These are phyloP conservation scores for Plecotus auritus DNA, from an alignment of 2,113 vertebrate genomes.

Conservation along the genomic window DNA sequence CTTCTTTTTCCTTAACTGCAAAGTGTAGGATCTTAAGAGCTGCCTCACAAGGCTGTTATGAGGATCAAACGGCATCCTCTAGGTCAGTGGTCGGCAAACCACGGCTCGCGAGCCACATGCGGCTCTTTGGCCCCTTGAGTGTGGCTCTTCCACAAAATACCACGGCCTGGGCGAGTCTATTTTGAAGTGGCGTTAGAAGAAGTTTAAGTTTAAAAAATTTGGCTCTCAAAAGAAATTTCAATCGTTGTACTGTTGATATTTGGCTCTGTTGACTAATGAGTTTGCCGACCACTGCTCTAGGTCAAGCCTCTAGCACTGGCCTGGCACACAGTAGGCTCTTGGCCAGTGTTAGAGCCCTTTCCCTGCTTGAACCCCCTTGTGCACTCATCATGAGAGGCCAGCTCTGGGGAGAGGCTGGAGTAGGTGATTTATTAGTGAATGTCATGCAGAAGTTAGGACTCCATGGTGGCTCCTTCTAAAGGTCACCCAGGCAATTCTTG, in stretches of 20 bases:
- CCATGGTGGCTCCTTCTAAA: neutral
- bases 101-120: no score
- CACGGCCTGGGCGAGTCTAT: no score
- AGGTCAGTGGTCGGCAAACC: neutral
- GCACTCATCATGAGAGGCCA: neutral
- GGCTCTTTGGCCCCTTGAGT: no score
- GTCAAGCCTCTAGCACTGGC: neutral
- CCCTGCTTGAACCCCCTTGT: neutral
- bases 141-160: no score
- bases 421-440: neutral
- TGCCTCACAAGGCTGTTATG: neutral
- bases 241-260: no score
- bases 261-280: no score
- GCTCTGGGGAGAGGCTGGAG: neutral
- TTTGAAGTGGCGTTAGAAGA: no score
- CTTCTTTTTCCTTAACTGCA: constrained; percentile 8
- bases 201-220: no score
- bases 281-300: neutral
- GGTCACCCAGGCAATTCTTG: neutral
- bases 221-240: no score
- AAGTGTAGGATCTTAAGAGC: neutral
- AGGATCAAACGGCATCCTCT: neutral
- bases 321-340: neutral
- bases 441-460: neutral
- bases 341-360: neutral